These are phyloP conservation scores for Dermochelys coriacea DNA, from an alignment of 2,797 vertebrate genomes.

Conservation along the genomic window DNA sequence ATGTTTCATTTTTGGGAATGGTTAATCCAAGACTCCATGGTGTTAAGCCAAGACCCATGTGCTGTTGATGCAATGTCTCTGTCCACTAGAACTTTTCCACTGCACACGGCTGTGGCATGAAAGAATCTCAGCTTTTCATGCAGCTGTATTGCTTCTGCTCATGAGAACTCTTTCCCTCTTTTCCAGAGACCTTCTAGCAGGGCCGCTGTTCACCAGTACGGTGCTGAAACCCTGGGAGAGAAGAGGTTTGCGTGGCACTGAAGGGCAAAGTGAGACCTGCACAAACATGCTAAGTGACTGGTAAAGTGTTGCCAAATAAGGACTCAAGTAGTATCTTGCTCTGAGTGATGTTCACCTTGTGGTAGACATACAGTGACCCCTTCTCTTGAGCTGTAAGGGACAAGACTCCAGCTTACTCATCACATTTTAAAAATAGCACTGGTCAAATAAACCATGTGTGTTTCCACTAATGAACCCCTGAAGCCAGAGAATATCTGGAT, in stretches of 20 bases:
- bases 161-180: not conserved
- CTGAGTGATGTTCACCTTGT: fast-evolving
- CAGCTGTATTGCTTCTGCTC: not conserved
- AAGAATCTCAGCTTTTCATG: not conserved
- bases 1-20: fast-evolving
- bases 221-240: conserved; percentile 68
- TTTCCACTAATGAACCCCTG: fast-evolving
- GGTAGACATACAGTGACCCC: not conserved
- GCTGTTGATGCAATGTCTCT: not conserved
- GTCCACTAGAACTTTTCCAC: not conserved
- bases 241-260: fast-evolving
- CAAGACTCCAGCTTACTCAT: fast-evolving
- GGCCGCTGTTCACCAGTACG: conserved; percentile 65
- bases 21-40: fast-evolving
- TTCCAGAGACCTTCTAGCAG: not conserved
- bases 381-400: not conserved
- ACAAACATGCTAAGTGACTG: not conserved
- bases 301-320: fast-evolving
- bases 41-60: not conserved
- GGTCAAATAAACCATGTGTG: fast-evolving
- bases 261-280: fast-evolving
- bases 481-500: fast-evolving
- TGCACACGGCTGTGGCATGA: not conserved
- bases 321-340: fast-evolving
- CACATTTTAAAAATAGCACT: fast-evolving